Evolutionary conservation across 92 coral and sea anemone genomes (phyloP).

Genomic region (Palythoa grandiflora): DNA sequence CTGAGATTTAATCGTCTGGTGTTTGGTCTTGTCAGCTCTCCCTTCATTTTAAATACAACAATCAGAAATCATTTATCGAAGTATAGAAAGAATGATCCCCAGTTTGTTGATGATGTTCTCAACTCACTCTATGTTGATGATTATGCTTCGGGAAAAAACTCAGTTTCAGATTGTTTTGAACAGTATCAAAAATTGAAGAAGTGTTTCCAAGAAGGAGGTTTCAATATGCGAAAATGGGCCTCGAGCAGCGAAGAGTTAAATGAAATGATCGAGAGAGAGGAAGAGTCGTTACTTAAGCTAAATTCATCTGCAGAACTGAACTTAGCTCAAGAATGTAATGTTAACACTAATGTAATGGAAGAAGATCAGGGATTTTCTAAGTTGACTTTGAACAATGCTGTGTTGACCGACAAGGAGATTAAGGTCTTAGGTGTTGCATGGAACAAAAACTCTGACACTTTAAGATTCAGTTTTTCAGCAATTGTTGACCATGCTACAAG

Average conservation of each 20-base stretch:
- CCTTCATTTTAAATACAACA: background rate
- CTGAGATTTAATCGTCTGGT: conserved; percentile 36
- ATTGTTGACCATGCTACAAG: conserved; percentile 33
- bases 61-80: conserved; percentile 23
- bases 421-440: conserved; percentile 63
- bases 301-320: background rate
- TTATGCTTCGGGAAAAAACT: conserved; percentile 18
- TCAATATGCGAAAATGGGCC: conserved; percentile 52
- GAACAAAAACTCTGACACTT: conserved; percentile 63
- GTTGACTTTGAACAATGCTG: background rate
- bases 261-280: conserved; percentile 13
- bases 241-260: conserved; percentile 22
- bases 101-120: conserved; percentile 21
- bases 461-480: conserved; percentile 42
- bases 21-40: conserved; percentile 45
- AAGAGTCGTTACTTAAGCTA: background rate
- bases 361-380: background rate
- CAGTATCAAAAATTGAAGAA: conserved; percentile 21
- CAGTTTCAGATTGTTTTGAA: background rate
- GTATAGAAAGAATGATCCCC: conserved; percentile 35
- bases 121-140: conserved; percentile 20
- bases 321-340: background rate
- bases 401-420: conserved; percentile 22
- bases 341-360: background rate
- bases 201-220: conserved; percentile 42